Evolutionary conservation across 1,140 invertebrate genomes (phyloP).

Genomic region (Listronotus oregonensis): DNA sequence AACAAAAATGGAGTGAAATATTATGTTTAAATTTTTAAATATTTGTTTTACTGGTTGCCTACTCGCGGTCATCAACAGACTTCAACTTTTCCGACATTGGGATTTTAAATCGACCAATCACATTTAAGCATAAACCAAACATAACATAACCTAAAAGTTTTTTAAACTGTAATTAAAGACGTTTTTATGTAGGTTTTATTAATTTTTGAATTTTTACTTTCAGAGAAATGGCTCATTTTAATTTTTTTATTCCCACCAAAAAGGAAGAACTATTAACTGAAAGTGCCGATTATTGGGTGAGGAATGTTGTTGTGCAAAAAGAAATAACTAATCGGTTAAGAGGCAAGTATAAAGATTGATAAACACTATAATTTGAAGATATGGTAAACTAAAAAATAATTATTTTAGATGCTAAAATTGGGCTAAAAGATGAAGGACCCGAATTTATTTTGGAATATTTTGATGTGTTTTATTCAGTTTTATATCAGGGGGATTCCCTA

Average conservation of each 20-base stretch:
- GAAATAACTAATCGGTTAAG: constrained; percentile 34
- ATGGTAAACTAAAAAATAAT: background rate
- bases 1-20: too few species aligned
- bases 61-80: too few species aligned
- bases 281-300: constrained; percentile 38
- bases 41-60: too few species aligned
- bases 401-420: constrained; percentile 56
- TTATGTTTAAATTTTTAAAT: too few species aligned
- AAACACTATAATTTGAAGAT: too few species aligned
- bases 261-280: constrained; percentile 41
- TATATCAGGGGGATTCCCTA: constrained; percentile 57
- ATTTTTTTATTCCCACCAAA: constrained; percentile 42
- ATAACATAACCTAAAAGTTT: too few species aligned
- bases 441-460: constrained; percentile 65
- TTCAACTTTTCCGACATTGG: too few species aligned
- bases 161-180: too few species aligned
- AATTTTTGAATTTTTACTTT: background rate
- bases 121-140: too few species aligned
- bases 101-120: too few species aligned
- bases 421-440: constrained; percentile 52
- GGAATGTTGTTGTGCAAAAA: constrained; percentile 34
- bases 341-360: constrained; percentile 23
- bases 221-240: constrained; percentile 39
- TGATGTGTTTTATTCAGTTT: constrained; percentile 61
- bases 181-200: too few species aligned